Conservation (phyloP, 1,140 invertebrate genomes). For the Druon quercuslanigerum region DNA sequence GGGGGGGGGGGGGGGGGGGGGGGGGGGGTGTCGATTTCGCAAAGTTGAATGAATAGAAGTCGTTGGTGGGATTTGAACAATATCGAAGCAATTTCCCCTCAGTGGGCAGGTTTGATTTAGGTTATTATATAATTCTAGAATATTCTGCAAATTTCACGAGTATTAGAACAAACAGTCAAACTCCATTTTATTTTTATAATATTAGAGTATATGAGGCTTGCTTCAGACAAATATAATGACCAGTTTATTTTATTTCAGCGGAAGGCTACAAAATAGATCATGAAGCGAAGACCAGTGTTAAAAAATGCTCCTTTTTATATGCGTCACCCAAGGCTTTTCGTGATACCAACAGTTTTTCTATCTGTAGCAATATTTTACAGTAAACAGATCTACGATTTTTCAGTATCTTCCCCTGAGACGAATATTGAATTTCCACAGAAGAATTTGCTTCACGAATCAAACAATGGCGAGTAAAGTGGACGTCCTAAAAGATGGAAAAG, state of each 20-base stretch:
- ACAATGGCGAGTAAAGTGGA: conserved; percentile 78
- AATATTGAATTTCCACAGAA: neutral
- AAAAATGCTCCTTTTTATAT: conserved; percentile 39
- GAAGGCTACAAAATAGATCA: conserved; percentile 56
- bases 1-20: too few species aligned
- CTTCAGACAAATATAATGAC: conserved; percentile 22
- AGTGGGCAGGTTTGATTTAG: too few species aligned
- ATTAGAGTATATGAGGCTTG: too few species aligned
- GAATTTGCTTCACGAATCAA: conserved; percentile 44
- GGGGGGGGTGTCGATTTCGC: too few species aligned
- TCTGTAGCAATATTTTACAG: conserved; percentile 79
- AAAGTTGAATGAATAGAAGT: too few species aligned
- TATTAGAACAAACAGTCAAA: too few species aligned
- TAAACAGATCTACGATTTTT: conserved; percentile 81
- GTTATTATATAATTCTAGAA: too few species aligned
- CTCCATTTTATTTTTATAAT: too few species aligned
- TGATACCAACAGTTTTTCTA: conserved; percentile 73
- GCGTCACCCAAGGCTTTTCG: conserved; percentile 73
- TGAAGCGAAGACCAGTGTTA: conserved; percentile 39
- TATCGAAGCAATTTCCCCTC: too few species aligned
- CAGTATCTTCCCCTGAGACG: neutral
- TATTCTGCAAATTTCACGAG: too few species aligned
- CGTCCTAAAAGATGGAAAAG: conserved; percentile 83
- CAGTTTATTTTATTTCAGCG: conserved; percentile 55
- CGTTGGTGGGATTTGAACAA: too few species aligned